Percentiles rank a stretch among this genome's conserved stretches.
Conservation (phyloP, 30 jellyfish, hydroid and myxozoan species). For the Aurelia sp. region DNA sequence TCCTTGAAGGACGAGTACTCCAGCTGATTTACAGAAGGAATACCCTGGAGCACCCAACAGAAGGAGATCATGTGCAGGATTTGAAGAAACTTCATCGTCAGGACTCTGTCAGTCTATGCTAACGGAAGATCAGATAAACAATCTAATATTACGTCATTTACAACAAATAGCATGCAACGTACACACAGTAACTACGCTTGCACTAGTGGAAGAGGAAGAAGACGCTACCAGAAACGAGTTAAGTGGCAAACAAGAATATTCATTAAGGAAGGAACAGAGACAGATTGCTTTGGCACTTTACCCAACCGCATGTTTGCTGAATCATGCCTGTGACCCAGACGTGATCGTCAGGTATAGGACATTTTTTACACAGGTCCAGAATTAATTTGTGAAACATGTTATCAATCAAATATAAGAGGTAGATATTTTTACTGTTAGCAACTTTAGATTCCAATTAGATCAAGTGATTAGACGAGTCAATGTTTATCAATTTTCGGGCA, state of each 20-base stretch:
- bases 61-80: conserved; percentile 29
- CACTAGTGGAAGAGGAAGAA: conserved; percentile 45
- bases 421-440: too few species aligned
- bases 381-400: too few species aligned
- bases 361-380: too few species aligned
- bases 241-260: conserved; percentile 39
- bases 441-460: too few species aligned
- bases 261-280: conserved; percentile 59
- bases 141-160: conserved; percentile 57
- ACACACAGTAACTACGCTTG: conserved; percentile 62
- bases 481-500: too few species aligned
- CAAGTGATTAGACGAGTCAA: too few species aligned
- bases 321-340: conserved; percentile 89
- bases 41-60: not conserved
- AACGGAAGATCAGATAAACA: conserved; percentile 36
- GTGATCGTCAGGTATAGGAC: conserved; percentile 78
- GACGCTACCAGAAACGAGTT: not conserved
- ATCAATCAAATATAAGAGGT: too few species aligned
- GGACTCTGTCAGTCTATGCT: conserved; percentile 40
- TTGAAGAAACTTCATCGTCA: conserved; percentile 21
- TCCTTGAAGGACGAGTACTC: not conserved
- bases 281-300: conserved; percentile 75
- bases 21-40: conserved; percentile 8
- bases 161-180: conserved; percentile 78
- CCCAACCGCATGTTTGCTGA: conserved; percentile 77